These are phyloP conservation scores for Pandemis corylana DNA, from an alignment of 2,888 invertebrate species.

Conservation along the genomic window DNA sequence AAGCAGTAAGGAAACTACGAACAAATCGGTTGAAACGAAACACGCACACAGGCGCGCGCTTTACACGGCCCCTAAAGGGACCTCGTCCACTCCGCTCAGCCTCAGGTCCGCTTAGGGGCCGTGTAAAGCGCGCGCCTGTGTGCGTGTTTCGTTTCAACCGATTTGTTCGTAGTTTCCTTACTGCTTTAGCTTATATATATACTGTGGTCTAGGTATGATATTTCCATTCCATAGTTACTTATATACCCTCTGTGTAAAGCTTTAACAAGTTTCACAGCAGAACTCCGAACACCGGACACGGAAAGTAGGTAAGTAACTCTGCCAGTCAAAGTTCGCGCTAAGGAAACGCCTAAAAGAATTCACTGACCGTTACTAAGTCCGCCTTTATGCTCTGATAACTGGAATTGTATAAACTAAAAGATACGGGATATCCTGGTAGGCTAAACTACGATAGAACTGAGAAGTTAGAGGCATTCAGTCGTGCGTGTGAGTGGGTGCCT, in stretches of 20 bases:
- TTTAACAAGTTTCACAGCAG: background rate
- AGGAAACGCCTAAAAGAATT: constrained; percentile 30
- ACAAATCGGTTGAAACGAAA: too few relatives aligned
- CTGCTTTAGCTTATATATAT: too few relatives aligned
- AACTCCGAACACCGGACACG: constrained; percentile 17
- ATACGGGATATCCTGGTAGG: background rate
- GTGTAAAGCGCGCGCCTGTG: too few relatives aligned
- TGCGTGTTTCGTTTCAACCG: too few relatives aligned
- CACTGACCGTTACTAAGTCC: constrained; percentile 37
- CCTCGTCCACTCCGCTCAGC: too few relatives aligned
- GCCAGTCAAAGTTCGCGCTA: constrained; percentile 17
- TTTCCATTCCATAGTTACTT: too few relatives aligned
- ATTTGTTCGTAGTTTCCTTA: too few relatives aligned
- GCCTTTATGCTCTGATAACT: constrained; percentile 21
- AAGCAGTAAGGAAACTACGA: too few relatives aligned
- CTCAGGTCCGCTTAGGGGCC: too few relatives aligned
- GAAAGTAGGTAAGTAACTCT: constrained; percentile 25
- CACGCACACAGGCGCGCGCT: too few relatives aligned
- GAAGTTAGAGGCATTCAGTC: background rate
- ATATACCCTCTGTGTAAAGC: background rate
- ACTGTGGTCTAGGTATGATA: too few relatives aligned
- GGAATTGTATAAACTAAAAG: constrained; percentile 6
- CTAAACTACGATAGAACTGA: background rate
- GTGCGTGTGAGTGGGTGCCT: background rate
- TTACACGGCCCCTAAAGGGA: too few relatives aligned